These are phyloP conservation scores for Dryadula phaetusa DNA, from an alignment of 2,888 invertebrate genomes.

Conservation along the genomic window DNA sequence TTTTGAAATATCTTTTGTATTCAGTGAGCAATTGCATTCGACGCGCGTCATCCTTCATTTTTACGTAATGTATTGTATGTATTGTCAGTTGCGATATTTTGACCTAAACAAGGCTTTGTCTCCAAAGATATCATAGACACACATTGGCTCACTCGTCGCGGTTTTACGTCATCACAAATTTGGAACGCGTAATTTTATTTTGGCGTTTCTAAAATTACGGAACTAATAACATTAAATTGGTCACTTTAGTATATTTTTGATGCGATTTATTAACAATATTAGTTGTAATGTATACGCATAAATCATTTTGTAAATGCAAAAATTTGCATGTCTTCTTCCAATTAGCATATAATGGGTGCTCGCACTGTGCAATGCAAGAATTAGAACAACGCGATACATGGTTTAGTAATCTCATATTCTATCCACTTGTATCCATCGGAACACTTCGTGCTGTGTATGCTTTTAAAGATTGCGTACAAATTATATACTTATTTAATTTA, in stretches of 20 bases:
- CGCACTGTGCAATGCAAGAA: slow-evolving; percentile 60
- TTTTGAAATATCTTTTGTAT: slow-evolving; percentile 29
- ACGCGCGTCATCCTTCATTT: slow-evolving; percentile 55
- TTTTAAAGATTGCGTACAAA: slow-evolving; percentile 24
- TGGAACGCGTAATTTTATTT: slow-evolving; percentile 20
- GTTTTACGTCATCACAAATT: slow-evolving; percentile 16
- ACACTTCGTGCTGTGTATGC: slow-evolving; percentile 19
- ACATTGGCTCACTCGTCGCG: slow-evolving; percentile 6
- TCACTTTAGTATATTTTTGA: slow-evolving; percentile 7
- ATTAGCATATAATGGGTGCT: slow-evolving; percentile 72
- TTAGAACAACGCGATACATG: slow-evolving; percentile 61
- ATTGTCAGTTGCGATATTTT: slow-evolving; percentile 49
- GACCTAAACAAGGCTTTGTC: slow-evolving; percentile 48
- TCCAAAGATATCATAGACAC: slow-evolving; percentile 44
- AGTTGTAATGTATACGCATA: slow-evolving; percentile 25
- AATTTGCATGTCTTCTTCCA: slow-evolving; percentile 66
- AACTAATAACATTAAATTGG: slow-evolving; percentile 4
- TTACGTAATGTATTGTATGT: slow-evolving; percentile 55
- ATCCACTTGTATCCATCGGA: slow-evolving; percentile 35
- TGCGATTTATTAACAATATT: slow-evolving; percentile 11
- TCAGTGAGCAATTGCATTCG: slow-evolving; percentile 51
- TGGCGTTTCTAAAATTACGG: slow-evolving; percentile 24
- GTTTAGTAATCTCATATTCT: slow-evolving; percentile 59
- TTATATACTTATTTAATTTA: not conserved
- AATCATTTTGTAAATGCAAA: slow-evolving; percentile 55